Conservation (phyloP, 2,888 invertebrate genomes). For the Auanema sp. region DNA sequence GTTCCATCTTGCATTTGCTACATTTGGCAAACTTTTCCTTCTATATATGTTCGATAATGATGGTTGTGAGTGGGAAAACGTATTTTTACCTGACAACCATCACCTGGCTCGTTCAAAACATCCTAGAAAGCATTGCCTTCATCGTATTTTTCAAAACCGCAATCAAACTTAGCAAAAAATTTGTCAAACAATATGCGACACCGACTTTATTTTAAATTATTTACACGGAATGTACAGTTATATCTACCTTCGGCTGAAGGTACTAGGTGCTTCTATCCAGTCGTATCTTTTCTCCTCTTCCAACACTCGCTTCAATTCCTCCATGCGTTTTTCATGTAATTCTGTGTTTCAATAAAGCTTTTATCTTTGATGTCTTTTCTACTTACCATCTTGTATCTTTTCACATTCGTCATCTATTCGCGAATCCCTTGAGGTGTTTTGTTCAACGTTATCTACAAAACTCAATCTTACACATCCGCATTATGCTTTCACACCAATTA, state of each 20-base stretch:
- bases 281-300: slow-evolving; percentile 16
- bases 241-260: too few species aligned
- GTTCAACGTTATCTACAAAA: too few species aligned
- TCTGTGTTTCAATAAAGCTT: slow-evolving; percentile 2
- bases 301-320: neutral
- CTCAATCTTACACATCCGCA: too few species aligned
- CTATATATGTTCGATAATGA: slow-evolving; percentile 1
- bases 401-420: too few species aligned
- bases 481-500: too few species aligned
- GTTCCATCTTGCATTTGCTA: slow-evolving; percentile 1
- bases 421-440: too few species aligned
- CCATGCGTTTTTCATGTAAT: slow-evolving; percentile 11
- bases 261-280: slow-evolving; percentile 8
- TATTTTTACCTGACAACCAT: slow-evolving; percentile 12
- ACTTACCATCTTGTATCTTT: too few species aligned
- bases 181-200: neutral
- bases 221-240: neutral
- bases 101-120: slow-evolving; percentile 8
- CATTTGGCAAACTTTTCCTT: slow-evolving; percentile 1
- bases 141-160: neutral
- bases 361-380: too few species aligned
- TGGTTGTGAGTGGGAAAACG: neutral
- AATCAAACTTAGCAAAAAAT: neutral
- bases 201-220: slow-evolving; percentile 2
- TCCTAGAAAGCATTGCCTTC: neutral